phyloP scores from a whole-genome alignment of 2,888 invertebrate species.

The Aplocera efformata region DNA sequence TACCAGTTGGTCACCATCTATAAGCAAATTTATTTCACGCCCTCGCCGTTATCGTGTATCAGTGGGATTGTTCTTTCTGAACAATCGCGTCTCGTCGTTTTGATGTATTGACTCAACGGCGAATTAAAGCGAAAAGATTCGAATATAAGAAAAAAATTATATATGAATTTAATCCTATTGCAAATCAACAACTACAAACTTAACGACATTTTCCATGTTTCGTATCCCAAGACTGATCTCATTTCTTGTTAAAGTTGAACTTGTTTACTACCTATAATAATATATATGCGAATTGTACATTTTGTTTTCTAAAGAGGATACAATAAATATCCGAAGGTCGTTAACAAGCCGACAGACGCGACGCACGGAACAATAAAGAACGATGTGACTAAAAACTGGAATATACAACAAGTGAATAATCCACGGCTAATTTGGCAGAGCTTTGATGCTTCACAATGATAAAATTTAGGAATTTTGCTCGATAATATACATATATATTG shows the following conservation, averaged over 20 bases:
- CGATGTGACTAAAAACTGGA: slow-evolving; percentile 61
- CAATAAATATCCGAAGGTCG: slow-evolving; percentile 76
- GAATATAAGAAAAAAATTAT: slow-evolving; percentile 30
- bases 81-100: slow-evolving; percentile 59
- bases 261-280: slow-evolving; percentile 25
- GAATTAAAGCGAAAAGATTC: slow-evolving; percentile 42
- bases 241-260: slow-evolving; percentile 15
- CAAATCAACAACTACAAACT: not conserved
- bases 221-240: slow-evolving; percentile 13
- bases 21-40: slow-evolving; percentile 68
- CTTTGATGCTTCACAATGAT: slow-evolving; percentile 34
- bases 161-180: slow-evolving; percentile 4
- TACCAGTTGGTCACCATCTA: slow-evolving; percentile 55
- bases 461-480: slow-evolving; percentile 29
- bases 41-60: slow-evolving; percentile 68
- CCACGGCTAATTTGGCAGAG: slow-evolving; percentile 51
- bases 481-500: no score
- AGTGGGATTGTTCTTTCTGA: slow-evolving; percentile 63
- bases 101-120: slow-evolving; percentile 51
- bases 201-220: slow-evolving; percentile 16
- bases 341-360: slow-evolving; percentile 68
- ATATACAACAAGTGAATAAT: slow-evolving; percentile 53
- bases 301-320: slow-evolving; percentile 76
- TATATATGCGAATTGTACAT: slow-evolving; percentile 61
- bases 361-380: slow-evolving; percentile 73